These are phyloP conservation scores for Crax fasciolata DNA, from an alignment of 2,797 vertebrate genomes.

Conservation along the genomic window DNA sequence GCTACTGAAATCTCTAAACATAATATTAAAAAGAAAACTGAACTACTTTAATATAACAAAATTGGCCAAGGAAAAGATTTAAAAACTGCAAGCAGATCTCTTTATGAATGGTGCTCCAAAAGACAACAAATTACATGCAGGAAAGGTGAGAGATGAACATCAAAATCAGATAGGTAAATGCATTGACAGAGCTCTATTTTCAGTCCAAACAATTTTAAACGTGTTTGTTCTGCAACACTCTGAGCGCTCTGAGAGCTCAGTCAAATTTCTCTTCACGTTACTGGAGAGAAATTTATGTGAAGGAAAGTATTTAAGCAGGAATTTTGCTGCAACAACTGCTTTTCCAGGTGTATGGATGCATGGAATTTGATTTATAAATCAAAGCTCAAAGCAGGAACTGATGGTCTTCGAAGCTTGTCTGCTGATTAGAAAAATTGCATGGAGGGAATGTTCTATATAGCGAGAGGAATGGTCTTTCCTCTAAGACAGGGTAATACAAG, in stretches of 20 bases:
- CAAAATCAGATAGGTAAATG: not conserved
- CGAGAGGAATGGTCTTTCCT: not conserved
- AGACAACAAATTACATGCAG: not conserved
- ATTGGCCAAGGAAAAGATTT: not conserved
- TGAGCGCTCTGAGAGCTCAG: not conserved
- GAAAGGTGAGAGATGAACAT: conserved; percentile 25
- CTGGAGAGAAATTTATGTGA: not conserved
- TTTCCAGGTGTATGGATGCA: not conserved
- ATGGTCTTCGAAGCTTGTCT: not conserved
- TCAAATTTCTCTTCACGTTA: not conserved
- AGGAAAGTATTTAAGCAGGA: not conserved
- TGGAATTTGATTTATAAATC: not conserved
- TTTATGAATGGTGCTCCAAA: conserved; percentile 11
- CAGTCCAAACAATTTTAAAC: not conserved
- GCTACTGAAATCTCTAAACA: conserved; percentile 56
- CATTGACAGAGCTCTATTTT: not conserved
- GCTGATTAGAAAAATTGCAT: not conserved
- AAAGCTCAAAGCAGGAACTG: not conserved
- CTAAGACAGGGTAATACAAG: not conserved
- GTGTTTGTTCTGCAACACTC: not conserved
- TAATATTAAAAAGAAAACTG: conserved; percentile 38
- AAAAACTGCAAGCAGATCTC: conserved; percentile 14
- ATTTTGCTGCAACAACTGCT: not conserved
- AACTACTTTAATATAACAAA: conserved; percentile 12
- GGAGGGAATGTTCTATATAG: not conserved